A percentile compares a stretch with the other conserved stretches of the same genome.
Conservation (phyloP, 2,888 invertebrate species). For the Pecten maximus region DNA sequence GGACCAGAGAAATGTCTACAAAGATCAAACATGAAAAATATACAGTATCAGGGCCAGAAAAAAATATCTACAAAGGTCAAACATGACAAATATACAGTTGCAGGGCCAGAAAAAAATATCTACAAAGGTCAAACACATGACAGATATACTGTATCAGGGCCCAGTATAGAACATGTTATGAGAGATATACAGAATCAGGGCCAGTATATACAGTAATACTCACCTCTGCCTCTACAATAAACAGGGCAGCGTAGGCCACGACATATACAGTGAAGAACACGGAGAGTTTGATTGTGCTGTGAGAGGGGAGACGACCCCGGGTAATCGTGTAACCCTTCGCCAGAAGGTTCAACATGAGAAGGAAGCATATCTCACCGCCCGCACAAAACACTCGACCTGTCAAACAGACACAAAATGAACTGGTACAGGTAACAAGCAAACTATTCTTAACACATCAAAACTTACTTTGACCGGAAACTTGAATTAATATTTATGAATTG, state of each 20-base stretch:
- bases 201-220: constrained; percentile 79
- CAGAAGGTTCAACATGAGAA: constrained; percentile 91
- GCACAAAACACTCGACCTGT: constrained; percentile 89
- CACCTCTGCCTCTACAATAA: constrained; percentile 91
- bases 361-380: constrained; percentile 89
- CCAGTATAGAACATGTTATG: constrained; percentile 84
- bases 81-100: constrained; percentile 93
- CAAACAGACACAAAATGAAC: constrained; percentile 43
- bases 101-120: constrained; percentile 94
- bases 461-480: no score
- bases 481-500: no score
- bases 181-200: constrained; percentile 93
- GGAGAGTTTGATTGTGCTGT: constrained; percentile 89
- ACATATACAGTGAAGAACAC: constrained; percentile 91
- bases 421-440: no score
- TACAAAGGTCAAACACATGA: constrained; percentile 53
- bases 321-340: constrained; percentile 96
- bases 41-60: constrained; percentile 95
- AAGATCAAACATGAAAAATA: constrained; percentile 87
- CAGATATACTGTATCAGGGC: no score
- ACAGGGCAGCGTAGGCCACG: constrained; percentile 89
- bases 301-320: constrained; percentile 89
- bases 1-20: constrained; percentile 92
- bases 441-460: no score
- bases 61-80: constrained; percentile 87